phyloP scores from a whole-genome alignment of 2,113 vertebrate genomes.

The Nasalis larvatus region DNA sequence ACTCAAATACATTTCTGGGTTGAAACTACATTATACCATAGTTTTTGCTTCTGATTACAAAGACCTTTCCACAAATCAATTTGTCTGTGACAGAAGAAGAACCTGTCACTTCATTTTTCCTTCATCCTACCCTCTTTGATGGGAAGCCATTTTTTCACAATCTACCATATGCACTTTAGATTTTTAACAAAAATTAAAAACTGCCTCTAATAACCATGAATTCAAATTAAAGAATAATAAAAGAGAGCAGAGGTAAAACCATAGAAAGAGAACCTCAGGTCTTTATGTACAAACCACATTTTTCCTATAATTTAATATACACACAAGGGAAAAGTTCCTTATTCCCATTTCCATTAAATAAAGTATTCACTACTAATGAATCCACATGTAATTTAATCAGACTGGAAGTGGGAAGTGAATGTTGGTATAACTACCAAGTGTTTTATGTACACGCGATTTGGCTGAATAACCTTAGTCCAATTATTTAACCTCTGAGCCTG shows the following conservation, averaged over 20 bases:
- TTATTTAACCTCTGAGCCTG: not conserved
- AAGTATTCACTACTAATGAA: not conserved
- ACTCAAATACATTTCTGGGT: not conserved
- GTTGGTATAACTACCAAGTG: not conserved
- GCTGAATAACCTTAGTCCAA: not conserved
- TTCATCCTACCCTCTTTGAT: not conserved
- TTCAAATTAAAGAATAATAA: not conserved
- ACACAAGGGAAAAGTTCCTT: not conserved
- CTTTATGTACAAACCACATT: not conserved
- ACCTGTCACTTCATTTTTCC: not conserved
- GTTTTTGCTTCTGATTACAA: conserved; percentile 39
- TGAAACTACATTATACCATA: not conserved
- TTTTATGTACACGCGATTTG: not conserved
- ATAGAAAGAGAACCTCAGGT: not conserved
- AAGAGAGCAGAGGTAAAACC: not conserved
- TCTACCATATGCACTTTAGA: not conserved
- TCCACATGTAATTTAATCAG: not conserved
- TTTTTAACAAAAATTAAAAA: conserved; percentile 41
- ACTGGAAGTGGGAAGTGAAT: not conserved
- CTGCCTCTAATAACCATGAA: not conserved
- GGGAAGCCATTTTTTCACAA: conserved; percentile 23
- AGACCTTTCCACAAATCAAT: not conserved
- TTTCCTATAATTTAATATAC: not conserved
- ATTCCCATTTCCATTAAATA: not conserved
- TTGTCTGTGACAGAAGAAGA: not conserved